Evolutionary conservation across 1,140 invertebrate species (phyloP).

Genomic region (Leptinotarsa lineolata): DNA sequence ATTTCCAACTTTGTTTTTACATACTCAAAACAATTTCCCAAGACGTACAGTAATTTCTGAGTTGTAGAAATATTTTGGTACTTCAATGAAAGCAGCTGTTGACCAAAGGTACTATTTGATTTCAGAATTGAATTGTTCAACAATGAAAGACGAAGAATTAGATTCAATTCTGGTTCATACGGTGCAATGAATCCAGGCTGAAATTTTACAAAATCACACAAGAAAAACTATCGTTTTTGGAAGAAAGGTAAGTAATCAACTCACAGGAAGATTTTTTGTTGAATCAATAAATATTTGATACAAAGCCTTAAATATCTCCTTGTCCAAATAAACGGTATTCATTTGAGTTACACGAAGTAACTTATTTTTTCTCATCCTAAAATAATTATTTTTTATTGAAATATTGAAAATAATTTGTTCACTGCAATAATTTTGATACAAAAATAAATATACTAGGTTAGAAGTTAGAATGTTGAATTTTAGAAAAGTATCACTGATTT

Average conservation of each 20-base stretch:
- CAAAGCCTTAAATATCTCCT: constrained; percentile 51
- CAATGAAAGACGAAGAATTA: constrained; percentile 45
- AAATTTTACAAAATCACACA: constrained; percentile 34
- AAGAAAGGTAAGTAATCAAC: constrained; percentile 26
- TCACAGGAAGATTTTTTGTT: constrained; percentile 50
- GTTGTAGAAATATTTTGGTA: constrained; percentile 48
- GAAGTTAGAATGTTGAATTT: too few relatives aligned
- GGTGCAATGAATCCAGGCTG: constrained; percentile 44
- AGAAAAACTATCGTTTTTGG: not conserved
- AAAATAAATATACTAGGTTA: too few relatives aligned
- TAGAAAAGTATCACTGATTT: too few relatives aligned
- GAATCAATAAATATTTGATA: constrained; percentile 42
- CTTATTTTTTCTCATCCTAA: constrained; percentile 34
- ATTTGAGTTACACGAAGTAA: constrained; percentile 54
- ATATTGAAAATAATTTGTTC: too few relatives aligned
- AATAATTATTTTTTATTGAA: too few relatives aligned
- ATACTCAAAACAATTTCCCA: constrained; percentile 45
- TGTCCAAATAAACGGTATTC: constrained; percentile 54
- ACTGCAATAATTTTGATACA: too few relatives aligned
- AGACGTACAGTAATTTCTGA: constrained; percentile 46
- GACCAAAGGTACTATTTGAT: constrained; percentile 51
- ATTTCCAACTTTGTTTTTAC: constrained; percentile 47
- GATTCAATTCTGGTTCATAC: constrained; percentile 48
- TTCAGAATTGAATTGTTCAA: constrained; percentile 48
- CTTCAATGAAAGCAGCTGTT: constrained; percentile 53